Evolutionary conservation across 2,113 vertebrate species (phyloP).

Genomic region (Cyprinus carpio): DNA sequence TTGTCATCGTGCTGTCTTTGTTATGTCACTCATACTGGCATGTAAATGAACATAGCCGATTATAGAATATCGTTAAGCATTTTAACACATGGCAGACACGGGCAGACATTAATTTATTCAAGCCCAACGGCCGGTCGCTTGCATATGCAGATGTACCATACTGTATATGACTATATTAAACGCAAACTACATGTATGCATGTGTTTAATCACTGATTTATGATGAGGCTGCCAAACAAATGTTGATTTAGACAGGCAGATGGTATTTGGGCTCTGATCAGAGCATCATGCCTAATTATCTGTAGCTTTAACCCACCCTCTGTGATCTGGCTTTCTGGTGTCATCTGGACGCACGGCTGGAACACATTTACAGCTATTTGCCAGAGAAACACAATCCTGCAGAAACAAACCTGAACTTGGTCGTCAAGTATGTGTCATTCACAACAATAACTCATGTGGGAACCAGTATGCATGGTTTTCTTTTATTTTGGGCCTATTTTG

Average conservation of each 20-base stretch:
- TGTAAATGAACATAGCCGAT: conserved; percentile 27
- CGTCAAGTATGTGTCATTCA: not conserved
- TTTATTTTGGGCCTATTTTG: not conserved
- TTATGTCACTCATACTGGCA: conserved; percentile 40
- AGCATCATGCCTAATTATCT: conserved; percentile 59
- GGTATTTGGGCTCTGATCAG: conserved; percentile 59
- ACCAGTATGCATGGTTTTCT: not conserved
- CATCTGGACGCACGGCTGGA: conserved; percentile 23
- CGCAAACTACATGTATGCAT: not conserved
- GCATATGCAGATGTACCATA: conserved; percentile 24
- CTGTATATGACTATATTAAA: conserved; percentile 17
- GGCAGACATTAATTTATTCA: conserved; percentile 17
- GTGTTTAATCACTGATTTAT: conserved; percentile 29
- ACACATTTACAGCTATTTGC: conserved; percentile 13
- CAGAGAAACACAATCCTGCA: not conserved
- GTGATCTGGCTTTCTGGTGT: conserved; percentile 27
- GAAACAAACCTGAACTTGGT: conserved; percentile 18
- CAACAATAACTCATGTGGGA: not conserved
- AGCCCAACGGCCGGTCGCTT: not conserved
- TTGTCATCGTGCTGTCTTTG: conserved; percentile 27
- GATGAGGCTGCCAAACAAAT: conserved; percentile 54
- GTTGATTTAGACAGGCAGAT: conserved; percentile 61
- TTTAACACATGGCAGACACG: conserved; percentile 36
- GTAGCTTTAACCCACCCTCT: conserved; percentile 44
- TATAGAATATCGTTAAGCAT: conserved; percentile 22